Base-by-base conservation (phyloP, 2,797 vertebrate species). In the Netta rufina region DNA sequence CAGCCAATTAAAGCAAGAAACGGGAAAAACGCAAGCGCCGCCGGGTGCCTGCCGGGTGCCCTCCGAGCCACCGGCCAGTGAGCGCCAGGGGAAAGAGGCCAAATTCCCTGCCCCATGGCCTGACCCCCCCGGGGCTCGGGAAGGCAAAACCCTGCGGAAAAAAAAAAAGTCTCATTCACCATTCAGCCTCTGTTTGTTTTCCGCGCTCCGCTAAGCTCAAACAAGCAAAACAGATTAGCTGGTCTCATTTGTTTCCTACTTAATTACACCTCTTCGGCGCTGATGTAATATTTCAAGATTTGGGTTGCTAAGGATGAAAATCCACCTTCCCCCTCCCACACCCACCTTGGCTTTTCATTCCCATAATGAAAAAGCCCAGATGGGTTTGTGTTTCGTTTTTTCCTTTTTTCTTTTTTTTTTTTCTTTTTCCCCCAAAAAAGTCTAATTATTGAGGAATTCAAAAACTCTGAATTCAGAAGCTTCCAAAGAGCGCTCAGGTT, bases 221-320 rank as follows among this genome's bases (percentile, higher is more conserved):
- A 97, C 95, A 97, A 97, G 94, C 91, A 95, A 95, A 97, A 95
- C 92, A 94, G 95, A 97, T 97, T 96, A 96, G 95, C 89, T 95
- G 92, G 81, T 85, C 89, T 96, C 94, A 78, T 95, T 96, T 96
- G 92, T 96, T 97, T 95, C 95, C 93, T 94, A 89, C 89, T 97
- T 96, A 97, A 95, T 95, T 96, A 94, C 92, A 97, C 93, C 92
- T 94, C 93, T 93, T 95, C 3, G 87, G 51, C 36, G 73, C 94
- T 96, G 93, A 92, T 94, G 94, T 88, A 96, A 94, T 93, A 89
- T 92, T 88, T 62, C 84, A 94, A 92, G 92, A 95, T 90, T 93
- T 85, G 96, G 91, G 92, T 96, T 96, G 95, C 93, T 96, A 96
- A 91, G 93, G 95, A 91, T 97, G 84, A 94, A 95, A 96, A 96